These are phyloP conservation scores for Pogonognathellus flavescens DNA, from an alignment of 1,140 invertebrate species.

Conservation along the genomic window DNA sequence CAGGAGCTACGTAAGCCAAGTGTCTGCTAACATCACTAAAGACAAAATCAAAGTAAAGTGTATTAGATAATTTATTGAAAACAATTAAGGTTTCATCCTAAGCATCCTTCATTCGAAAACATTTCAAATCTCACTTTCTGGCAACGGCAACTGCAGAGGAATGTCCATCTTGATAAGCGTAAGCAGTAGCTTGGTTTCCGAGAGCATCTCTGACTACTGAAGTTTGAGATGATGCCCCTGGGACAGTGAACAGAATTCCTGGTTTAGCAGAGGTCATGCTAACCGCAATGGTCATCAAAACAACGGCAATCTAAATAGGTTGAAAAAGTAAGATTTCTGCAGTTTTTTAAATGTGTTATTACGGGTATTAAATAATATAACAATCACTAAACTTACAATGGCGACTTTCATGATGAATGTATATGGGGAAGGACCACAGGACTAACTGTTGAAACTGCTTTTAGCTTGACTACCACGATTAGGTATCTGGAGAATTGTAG, in stretches of 20 bases:
- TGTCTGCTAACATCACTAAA: slow-evolving; percentile 63
- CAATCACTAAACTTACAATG: slow-evolving; percentile 22
- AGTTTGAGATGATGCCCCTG: slow-evolving; percentile 56
- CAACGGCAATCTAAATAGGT: slow-evolving; percentile 21
- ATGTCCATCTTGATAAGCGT: slow-evolving; percentile 65
- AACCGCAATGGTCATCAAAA: slow-evolving; percentile 57
- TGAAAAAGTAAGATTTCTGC: neutral
- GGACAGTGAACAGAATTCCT: slow-evolving; percentile 50
- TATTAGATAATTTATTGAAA: neutral
- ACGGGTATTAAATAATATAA: too few species aligned
- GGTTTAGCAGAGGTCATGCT: slow-evolving; percentile 27
- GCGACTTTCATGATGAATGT: neutral
- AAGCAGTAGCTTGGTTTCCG: slow-evolving; percentile 65
- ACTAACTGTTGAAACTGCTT: slow-evolving; percentile 12
- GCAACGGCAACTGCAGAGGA: slow-evolving; percentile 63
- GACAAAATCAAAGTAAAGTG: neutral
- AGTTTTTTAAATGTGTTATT: too few species aligned
- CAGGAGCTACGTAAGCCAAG: slow-evolving; percentile 53
- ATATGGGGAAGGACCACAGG: neutral
- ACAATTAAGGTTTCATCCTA: neutral
- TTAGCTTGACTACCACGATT: neutral
- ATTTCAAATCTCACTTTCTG: slow-evolving; percentile 45
- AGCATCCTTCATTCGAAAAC: too few species aligned
- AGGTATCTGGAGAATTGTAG: neutral
- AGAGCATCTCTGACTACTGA: slow-evolving; percentile 61